Conservation (phyloP, 2,113 vertebrate genomes). For the Narcine bancroftii region DNA sequence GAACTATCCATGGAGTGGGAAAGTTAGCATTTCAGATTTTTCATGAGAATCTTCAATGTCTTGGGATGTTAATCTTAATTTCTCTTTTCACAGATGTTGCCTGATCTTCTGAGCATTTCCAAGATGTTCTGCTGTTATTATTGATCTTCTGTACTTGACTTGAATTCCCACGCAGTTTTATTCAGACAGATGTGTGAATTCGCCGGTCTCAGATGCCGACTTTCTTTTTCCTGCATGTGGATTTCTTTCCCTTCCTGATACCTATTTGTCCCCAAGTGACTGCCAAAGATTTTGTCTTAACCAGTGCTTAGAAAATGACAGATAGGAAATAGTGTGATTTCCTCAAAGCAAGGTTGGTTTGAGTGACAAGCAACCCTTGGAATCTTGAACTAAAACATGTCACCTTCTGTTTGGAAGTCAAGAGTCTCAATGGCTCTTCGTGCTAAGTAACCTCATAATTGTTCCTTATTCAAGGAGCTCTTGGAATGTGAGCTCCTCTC, state of each 20-base stretch:
- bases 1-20: too few relatives aligned
- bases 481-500: neutral
- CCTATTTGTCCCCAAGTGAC: neutral
- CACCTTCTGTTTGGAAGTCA: neutral
- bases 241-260: neutral
- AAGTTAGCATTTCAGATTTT: too few relatives aligned
- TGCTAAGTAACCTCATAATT: neutral
- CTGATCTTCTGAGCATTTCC: too few relatives aligned
- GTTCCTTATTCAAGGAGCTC: neutral
- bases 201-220: neutral
- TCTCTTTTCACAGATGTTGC: too few relatives aligned
- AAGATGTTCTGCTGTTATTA: too few relatives aligned
- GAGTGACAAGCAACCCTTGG: slow-evolving; percentile 12
- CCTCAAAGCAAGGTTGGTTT: neutral
- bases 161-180: too few relatives aligned
- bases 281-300: neutral
- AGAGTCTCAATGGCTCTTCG: neutral
- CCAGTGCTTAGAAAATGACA: neutral
- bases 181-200: neutral
- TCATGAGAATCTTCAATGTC: too few relatives aligned
- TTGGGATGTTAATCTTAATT: too few relatives aligned
- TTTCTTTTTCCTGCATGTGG: neutral
- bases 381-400: neutral
- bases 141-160: too few relatives aligned
- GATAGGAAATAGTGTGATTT: neutral